A percentile compares a stretch with the other conserved stretches of the same genome.
phyloP scores from a whole-genome alignment of 2,888 invertebrate genomes.

The Dryobota labecula region DNA sequence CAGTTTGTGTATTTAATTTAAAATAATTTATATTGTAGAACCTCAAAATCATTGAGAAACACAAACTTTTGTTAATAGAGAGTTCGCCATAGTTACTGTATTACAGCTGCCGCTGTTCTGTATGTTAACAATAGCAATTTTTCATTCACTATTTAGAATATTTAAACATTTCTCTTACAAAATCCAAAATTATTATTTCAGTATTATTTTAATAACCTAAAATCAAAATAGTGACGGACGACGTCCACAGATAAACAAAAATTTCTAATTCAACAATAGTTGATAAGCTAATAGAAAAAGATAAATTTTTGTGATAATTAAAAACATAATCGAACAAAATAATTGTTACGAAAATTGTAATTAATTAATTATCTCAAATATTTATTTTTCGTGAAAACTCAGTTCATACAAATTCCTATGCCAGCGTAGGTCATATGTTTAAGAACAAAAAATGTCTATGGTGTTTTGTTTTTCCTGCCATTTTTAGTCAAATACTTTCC shows the following conservation, averaged over 20 bases:
- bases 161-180: neutral
- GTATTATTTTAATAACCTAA: constrained; percentile 28
- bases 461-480: constrained; percentile 83
- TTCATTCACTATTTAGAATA: neutral
- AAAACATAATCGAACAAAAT: neutral
- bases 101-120: neutral
- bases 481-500: constrained; percentile 89
- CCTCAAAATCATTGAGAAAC: neutral
- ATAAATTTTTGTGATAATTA: too few relatives aligned
- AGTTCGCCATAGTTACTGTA: constrained; percentile 75
- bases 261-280: fast-evolving
- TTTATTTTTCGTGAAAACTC: constrained; percentile 11
- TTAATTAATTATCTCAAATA: neutral
- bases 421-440: constrained; percentile 52
- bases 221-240: constrained; percentile 20
- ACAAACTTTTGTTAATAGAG: constrained; percentile 49
- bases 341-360: neutral
- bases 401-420: constrained; percentile 41
- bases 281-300: neutral
- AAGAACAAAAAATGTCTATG: constrained; percentile 80
- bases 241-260: neutral
- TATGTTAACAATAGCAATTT: neutral
- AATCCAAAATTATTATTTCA: constrained; percentile 1
- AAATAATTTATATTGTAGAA: neutral
- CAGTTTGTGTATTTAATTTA: neutral